A percentile compares a stretch with the other conserved stretches of the same genome.
These are phyloP conservation scores for Acyrthosiphon pisum DNA, from an alignment of 1,140 invertebrate genomes.

Conservation along the genomic window DNA sequence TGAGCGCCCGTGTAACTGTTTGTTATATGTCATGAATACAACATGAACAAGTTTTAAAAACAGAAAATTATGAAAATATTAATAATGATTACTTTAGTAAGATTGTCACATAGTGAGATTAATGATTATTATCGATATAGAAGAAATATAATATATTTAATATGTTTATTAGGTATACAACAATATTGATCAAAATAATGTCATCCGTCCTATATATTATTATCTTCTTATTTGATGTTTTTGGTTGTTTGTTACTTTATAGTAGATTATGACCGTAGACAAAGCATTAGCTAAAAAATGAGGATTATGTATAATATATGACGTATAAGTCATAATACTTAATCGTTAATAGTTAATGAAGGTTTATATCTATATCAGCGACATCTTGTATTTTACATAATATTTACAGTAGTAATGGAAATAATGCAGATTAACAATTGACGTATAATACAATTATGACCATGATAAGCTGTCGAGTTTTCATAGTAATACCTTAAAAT, in stretches of 20 bases:
- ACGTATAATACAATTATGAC: neutral
- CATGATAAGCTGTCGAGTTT: neutral
- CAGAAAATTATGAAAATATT: too few relatives aligned
- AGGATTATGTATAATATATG: neutral
- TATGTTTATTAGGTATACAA: neutral
- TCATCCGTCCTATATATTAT: neutral
- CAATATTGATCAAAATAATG: neutral
- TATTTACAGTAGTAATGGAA: neutral
- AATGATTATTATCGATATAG: too few relatives aligned
- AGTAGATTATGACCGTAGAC: neutral
- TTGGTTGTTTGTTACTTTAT: neutral
- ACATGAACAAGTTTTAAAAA: too few relatives aligned
- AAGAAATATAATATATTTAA: neutral
- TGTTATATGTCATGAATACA: too few relatives aligned
- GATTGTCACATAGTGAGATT: too few relatives aligned
- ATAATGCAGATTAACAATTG: neutral
- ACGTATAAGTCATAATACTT: neutral
- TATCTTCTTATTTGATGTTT: neutral
- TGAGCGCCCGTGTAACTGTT: too few relatives aligned
- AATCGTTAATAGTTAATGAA: neutral
- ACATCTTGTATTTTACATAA: neutral
- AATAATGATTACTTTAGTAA: too few relatives aligned
- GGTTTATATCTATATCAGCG: neutral
- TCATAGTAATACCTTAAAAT: neutral
- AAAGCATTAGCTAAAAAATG: neutral